Conservation (phyloP, 2,888 invertebrate genomes). For the Sericinus montela region DNA sequence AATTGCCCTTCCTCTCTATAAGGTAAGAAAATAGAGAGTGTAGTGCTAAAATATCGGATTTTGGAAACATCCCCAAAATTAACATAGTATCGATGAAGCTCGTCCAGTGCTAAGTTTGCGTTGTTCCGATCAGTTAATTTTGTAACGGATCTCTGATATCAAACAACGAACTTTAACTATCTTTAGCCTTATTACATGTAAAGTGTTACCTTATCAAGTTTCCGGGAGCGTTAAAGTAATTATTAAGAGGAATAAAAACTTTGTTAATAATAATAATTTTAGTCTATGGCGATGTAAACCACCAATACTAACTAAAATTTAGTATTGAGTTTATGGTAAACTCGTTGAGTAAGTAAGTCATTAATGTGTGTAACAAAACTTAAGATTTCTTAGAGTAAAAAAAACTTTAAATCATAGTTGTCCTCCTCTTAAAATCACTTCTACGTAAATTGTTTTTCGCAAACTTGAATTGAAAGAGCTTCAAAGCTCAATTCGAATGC, state of each 20-base stretch:
- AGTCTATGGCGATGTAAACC: too few species aligned
- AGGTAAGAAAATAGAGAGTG: not conserved
- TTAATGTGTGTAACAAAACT: too few species aligned
- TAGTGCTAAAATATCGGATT: not conserved
- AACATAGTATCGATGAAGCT: not conserved
- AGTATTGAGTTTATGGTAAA: too few species aligned
- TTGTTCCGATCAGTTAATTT: slow-evolving; percentile 1
- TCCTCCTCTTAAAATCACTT: slow-evolving; percentile 28
- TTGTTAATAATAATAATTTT: too few species aligned
- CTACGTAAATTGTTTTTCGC: slow-evolving; percentile 56
- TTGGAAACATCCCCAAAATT: not conserved
- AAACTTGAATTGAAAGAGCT: slow-evolving; percentile 68
- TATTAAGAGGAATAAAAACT: too few species aligned
- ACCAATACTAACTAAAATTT: too few species aligned
- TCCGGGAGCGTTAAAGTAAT: not conserved
- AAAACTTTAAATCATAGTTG: not conserved
- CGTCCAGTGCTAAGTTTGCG: not conserved
- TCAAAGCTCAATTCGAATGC: slow-evolving; percentile 66
- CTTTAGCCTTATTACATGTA: not conserved
- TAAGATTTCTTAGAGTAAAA: slow-evolving; percentile 20
- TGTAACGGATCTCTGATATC: not conserved
- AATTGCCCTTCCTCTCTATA: too few species aligned
- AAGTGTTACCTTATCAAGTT: too few species aligned
- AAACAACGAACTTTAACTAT: not conserved
- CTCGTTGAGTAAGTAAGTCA: too few species aligned